Evolutionary conservation across 2,888 invertebrate genomes (phyloP), one percentile per base, ranked within the genome.

Genomic region (Patella depressa): DNA sequence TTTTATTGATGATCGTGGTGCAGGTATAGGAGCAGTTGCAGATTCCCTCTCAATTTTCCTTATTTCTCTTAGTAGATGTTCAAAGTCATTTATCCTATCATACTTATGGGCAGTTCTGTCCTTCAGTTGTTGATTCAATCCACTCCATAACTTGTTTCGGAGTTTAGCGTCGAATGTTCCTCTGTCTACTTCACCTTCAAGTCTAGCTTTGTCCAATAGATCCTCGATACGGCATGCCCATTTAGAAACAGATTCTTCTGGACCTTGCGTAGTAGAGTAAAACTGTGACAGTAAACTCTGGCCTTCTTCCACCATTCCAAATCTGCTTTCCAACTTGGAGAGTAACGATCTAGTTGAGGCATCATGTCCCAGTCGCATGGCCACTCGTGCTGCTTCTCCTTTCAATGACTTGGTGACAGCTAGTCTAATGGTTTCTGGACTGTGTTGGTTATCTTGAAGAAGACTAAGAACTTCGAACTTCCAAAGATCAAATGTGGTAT

Each of bases 161-260:
- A 59, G 59, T 59, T 59, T 59, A n/a, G 59, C 17, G 17, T 59
- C 59, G 17, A 59, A 59, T 7, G 59, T 59, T n/a, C 59, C 59
- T 7, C 19, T 19, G 7, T 59, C 59, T 59, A 59, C 11, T 19
- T 59, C 59, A 59, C 59, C 59, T 59, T 59, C 59, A 7, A 59
- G 19, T 17, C 15, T 9, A 14, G 59, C 59, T 17, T 59, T 59
- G 59, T 9, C 59, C 15, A 59, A 59, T 2, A 59, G 19, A 17
- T 59, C 59, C 19, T 59, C n/a, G 11, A 59, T 14, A 14, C 59
- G 11, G 19, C 59, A 59, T 14, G 59, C 11, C 59, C 14, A 59
- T 17, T 59, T 59, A 7, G 59, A 59, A 59, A 59, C 59, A n/a
- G 59, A 59, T 59, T 59, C 59, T 14, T 59, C 59, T n/a, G 59